phyloP scores from a whole-genome alignment of 2,113 vertebrate genomes.

The Panthera tigris region DNA sequence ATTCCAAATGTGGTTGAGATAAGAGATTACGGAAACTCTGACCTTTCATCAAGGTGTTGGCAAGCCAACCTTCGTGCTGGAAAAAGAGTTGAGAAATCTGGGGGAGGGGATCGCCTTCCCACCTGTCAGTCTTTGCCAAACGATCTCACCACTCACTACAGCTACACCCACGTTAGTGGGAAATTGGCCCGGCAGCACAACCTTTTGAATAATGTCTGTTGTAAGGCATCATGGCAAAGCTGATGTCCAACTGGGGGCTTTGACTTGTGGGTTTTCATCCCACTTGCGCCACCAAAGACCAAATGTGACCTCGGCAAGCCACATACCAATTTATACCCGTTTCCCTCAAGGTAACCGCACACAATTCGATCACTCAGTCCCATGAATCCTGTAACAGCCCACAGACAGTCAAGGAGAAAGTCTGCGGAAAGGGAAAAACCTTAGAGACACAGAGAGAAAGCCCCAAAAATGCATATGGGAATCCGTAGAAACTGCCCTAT shows the following conservation, averaged over 20 bases:
- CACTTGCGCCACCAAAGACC: not conserved
- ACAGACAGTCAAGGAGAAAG: not conserved
- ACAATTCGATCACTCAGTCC: not conserved
- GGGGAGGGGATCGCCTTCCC: not conserved
- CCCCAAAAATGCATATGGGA: not conserved
- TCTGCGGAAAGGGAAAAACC: not conserved
- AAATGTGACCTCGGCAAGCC: not conserved
- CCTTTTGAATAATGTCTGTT: not conserved
- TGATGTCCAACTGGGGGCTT: not conserved
- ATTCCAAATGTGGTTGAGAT: not conserved
- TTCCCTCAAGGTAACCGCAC: not conserved
- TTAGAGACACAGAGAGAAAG: not conserved
- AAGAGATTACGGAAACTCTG: not conserved
- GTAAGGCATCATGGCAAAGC: not conserved
- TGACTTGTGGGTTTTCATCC: not conserved
- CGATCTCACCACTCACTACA: accelerated
- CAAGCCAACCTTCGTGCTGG: not conserved
- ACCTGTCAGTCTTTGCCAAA: not conserved
- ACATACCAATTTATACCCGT: not conserved
- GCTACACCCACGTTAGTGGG: not conserved
- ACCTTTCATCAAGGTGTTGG: slow-evolving; percentile 21
- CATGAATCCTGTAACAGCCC: not conserved
- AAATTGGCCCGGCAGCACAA: not conserved
- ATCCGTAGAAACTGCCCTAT: accelerated
- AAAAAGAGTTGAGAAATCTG: not conserved